Percentiles rank a stretch among this genome's conserved stretches.
These are phyloP conservation scores for Choloepus didactylus DNA, from an alignment of 2,797 vertebrate species.

Conservation along the genomic window DNA sequence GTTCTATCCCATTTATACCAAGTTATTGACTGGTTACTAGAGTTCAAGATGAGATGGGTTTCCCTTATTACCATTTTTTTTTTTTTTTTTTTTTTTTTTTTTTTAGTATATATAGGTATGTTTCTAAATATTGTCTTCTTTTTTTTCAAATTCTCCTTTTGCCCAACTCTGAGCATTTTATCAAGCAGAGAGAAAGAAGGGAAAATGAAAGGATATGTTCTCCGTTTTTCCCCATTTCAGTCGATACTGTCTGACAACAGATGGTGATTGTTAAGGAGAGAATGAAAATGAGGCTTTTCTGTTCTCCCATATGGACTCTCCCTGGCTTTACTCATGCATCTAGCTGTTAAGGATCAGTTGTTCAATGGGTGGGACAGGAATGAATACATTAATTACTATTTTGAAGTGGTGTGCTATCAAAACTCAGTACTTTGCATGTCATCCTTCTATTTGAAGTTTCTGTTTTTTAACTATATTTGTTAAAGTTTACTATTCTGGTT, in stretches of 20 bases:
- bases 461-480: neutral
- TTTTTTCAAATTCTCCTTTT: neutral
- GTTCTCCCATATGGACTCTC: neutral
- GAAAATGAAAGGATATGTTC: neutral
- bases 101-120: neutral
- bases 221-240: neutral
- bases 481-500: neutral
- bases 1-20: neutral
- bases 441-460: neutral
- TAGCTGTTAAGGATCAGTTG: neutral
- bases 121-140: neutral
- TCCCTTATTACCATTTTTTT: neutral
- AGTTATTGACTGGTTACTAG: neutral
- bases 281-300: neutral
- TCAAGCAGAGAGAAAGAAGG: neutral
- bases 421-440: neutral
- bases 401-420: neutral
- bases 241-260: neutral
- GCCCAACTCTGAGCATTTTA: neutral
- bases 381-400: neutral
- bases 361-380: neutral
- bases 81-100: too few relatives aligned
- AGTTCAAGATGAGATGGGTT: neutral
- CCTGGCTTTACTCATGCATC: neutral
- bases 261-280: neutral